Base-by-base conservation (phyloP, 2,888 invertebrate species). In the Osmoderma eremita region DNA sequence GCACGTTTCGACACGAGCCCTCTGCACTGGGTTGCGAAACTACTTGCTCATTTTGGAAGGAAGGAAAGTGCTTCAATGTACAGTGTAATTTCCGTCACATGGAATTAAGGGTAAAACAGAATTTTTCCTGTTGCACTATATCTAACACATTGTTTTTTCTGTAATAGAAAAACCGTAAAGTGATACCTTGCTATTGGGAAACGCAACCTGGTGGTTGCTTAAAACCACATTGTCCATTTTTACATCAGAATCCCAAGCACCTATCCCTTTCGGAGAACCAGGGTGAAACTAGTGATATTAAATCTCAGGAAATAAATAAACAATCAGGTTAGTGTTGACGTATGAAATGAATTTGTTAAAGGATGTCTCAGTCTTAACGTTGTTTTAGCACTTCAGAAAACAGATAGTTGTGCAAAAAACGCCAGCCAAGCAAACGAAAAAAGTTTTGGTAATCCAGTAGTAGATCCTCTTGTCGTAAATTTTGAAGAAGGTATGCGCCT, bases 161-260 rank as follows among this genome's bases (percentile, higher is more conserved):
- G 51, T 81, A 85, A 4, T 81, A 92, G 91, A 92, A 92, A 88
- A 91, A 93, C 81, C 88, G 93, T 71, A 90, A 91, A 83, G 88
- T 87, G 72, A 93, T 92, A 77, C 91, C 91, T 1, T 95, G 95
- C 82, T 94, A 92, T 81, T 95, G 93, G 92, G 94, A 94, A 83
- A 88, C 86, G 72, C 93, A 94, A 82, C 92, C 93, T 0, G 87
- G 89, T 8, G 95, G 95, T 1, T 95, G 95, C 80, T 88, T 89
- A 74, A 94, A 94, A 82, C 90, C 91, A 65, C 91, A 93, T 80
- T 95, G 95, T 83, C 90, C 91, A 0, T 95, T 94, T 80, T 85
- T 90, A 83, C 94, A 94, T 81, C 88, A 83, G 72, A 83, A 79
- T 69, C 78, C 81, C 1, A 79, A 77, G 71, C 78, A 79, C 30